Conservation (phyloP, 2,113 vertebrate species). For the Microtus montanus region DNA sequence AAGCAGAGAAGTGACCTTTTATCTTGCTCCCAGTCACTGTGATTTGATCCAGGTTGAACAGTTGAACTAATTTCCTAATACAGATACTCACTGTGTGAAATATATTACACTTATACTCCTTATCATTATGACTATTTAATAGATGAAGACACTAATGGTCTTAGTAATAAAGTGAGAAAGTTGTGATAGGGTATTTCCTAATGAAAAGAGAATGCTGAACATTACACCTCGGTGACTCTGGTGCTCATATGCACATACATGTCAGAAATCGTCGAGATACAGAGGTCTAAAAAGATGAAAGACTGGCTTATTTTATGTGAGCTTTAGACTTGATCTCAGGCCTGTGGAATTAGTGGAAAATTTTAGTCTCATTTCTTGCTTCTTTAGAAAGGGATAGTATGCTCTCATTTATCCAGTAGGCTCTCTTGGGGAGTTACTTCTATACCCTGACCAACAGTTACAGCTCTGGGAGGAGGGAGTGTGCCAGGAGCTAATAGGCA, state of each 20-base stretch:
- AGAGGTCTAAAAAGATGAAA: not conserved
- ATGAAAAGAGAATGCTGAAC: slow-evolving; percentile 9
- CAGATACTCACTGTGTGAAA: not conserved
- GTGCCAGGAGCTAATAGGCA: not conserved
- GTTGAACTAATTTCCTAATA: not conserved
- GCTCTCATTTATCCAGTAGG: not conserved
- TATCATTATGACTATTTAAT: not conserved
- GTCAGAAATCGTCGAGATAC: not conserved
- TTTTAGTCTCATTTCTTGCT: not conserved
- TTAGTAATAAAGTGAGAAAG: not conserved
- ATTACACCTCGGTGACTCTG: not conserved
- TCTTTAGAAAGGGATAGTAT: not conserved
- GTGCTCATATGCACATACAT: not conserved
- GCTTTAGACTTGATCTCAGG: not conserved
- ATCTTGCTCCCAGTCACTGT: not conserved
- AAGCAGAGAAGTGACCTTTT: not conserved
- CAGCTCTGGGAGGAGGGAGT: not conserved
- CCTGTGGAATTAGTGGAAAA: not conserved
- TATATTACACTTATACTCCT: not conserved
- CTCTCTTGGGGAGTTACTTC: not conserved
- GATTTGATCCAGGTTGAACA: not conserved
- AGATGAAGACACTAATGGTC: not conserved
- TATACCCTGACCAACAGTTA: not conserved
- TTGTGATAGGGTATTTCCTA: not conserved
- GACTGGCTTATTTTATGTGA: not conserved